Evolutionary conservation across 2,113 vertebrate genomes (phyloP).

Genomic region (Rhinolophus sinicus): DNA sequence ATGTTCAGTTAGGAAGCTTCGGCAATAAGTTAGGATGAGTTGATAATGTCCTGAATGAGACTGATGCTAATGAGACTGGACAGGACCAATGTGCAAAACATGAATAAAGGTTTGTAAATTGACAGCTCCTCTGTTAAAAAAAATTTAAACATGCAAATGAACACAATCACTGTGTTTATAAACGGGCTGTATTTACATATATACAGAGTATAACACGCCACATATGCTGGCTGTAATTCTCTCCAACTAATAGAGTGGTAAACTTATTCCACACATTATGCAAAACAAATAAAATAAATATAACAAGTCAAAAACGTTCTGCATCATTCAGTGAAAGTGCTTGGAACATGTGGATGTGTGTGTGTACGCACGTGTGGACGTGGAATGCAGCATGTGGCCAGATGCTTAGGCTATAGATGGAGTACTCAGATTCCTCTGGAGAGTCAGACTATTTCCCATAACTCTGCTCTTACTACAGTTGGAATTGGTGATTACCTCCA

Average conservation of each 20-base stretch:
- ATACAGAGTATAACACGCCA: not conserved
- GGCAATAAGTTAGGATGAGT: not conserved
- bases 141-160: not conserved
- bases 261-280: slow-evolving; percentile 22
- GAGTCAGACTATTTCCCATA: not conserved
- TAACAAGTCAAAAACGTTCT: not conserved
- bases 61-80: not conserved
- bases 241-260: not conserved
- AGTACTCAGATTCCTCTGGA: not conserved
- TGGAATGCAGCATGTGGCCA: not conserved
- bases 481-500: not conserved
- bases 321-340: not conserved
- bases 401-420: not conserved
- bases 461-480: not conserved
- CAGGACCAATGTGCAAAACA: not conserved
- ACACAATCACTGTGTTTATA: not conserved
- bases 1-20: not conserved
- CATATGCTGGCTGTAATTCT: slow-evolving; percentile 7
- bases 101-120: not conserved
- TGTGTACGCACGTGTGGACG: accelerated
- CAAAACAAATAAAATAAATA: slow-evolving; percentile 11
- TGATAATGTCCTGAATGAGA: not conserved
- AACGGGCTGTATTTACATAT: slow-evolving; percentile 7
- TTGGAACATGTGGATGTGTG: not conserved
- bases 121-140: not conserved